Conservation (phyloP, 2,113 vertebrate genomes). For the Verasper variegatus region DNA sequence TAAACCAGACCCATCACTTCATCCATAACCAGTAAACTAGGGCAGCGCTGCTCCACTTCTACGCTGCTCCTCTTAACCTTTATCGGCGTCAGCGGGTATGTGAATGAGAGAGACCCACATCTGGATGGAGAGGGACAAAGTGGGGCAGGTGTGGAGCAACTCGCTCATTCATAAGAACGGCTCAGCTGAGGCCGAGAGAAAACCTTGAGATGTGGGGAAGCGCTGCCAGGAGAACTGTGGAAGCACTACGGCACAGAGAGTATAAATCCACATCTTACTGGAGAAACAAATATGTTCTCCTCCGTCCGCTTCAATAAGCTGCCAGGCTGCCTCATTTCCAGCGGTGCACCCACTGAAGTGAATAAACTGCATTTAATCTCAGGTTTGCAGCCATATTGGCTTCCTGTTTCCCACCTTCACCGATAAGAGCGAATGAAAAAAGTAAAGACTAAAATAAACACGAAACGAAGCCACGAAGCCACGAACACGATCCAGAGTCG, state of each 20-base stretch:
- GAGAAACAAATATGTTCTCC: conserved; percentile 41
- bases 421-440: conserved; percentile 44
- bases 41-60: conserved; percentile 58
- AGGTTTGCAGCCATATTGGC: conserved; percentile 2
- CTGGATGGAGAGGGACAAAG: conserved; percentile 4
- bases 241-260: not conserved
- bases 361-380: conserved; percentile 50
- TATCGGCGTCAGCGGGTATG: conserved; percentile 16
- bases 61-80: conserved; percentile 52
- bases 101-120: conserved; percentile 35
- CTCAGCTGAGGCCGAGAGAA: too few relatives aligned
- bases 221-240: not conserved
- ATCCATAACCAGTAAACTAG: conserved; percentile 58
- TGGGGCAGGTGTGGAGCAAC: conserved; percentile 15
- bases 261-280: conserved; percentile 45
- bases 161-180: conserved; percentile 44
- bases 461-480: not conserved
- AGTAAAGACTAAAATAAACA: conserved; percentile 4
- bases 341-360: conserved; percentile 37
- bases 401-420: conserved; percentile 21
- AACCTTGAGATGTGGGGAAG: conserved; percentile 15
- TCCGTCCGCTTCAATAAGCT: conserved; percentile 56
- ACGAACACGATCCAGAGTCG: conserved; percentile 23
- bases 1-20: conserved; percentile 35
- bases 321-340: conserved; percentile 34